A percentile compares a stretch with the other conserved stretches of the same genome.
Conservation (phyloP, 2,797 vertebrate genomes). For the Enteromius paludinosus region DNA sequence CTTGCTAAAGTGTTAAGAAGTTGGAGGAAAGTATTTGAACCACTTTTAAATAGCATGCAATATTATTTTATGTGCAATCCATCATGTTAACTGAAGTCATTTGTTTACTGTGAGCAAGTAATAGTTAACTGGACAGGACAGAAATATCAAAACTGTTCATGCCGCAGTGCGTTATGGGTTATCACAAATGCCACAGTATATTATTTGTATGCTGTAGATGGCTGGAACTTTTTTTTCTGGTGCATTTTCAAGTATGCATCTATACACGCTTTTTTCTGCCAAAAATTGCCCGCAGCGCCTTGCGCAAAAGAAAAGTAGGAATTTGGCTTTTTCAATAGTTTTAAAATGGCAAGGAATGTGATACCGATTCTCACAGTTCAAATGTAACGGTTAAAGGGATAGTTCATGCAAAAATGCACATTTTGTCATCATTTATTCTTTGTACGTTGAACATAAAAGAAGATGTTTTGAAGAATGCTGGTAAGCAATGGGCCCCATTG, state of each 20-base stretch:
- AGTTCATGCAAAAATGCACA: background rate
- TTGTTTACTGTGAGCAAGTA: background rate
- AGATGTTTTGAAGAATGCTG: no score
- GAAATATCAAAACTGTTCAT: background rate
- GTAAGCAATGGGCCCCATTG: no score
- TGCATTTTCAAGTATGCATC: slow-evolving; percentile 6
- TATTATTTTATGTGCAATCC: background rate
- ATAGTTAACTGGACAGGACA: background rate
- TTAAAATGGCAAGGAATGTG: background rate
- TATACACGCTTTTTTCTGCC: background rate
- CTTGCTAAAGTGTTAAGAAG: background rate
- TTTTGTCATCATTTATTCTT: background rate
- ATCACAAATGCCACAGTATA: background rate
- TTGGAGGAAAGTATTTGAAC: background rate
- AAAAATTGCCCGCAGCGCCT: background rate
- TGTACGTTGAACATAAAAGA: background rate
- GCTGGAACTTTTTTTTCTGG: background rate
- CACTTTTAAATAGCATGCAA: background rate
- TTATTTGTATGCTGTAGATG: background rate
- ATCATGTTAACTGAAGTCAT: background rate
- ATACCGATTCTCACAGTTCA: background rate
- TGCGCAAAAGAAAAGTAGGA: background rate
- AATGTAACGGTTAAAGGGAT: background rate
- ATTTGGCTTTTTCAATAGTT: background rate
- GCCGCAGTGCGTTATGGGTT: background rate